Evolutionary conservation across 2,113 vertebrate species (phyloP), one percentile per base, ranked within the genome.

Genomic region (Callipepla californica): DNA sequence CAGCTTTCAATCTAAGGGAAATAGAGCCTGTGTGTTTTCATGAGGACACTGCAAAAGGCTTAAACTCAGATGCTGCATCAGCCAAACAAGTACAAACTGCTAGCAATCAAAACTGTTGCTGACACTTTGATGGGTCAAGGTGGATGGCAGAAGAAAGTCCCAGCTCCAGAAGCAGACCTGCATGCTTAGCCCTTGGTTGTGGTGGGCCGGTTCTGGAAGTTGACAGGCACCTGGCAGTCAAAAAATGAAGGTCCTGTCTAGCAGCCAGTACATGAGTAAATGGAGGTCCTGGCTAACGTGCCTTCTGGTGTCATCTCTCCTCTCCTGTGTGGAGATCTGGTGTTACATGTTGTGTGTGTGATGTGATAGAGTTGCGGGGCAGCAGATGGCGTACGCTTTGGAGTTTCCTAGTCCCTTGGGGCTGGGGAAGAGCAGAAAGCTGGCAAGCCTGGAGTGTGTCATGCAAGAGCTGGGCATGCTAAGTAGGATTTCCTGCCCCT

Each of bases 111-210:
- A 85, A 32, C 51, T 32, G 47, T 76, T 48, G 48, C 20, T 3
- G 32, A 12, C 1, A 13, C 22, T 48, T 40, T 62, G 14, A 61
- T 58, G 66, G 50, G 34, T 81, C 1, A 7, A 38, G 13, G 11
- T 55, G 44, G 58, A 47, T 85, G 38, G 23, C 53, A 82, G 42
- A 13, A 44, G 62, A 25, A 6, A 22, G 28, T 59, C 34, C 32
- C 44, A 32, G 13, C 28, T 82, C 38, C 3, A 4, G 62, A 13
- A 72, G 11, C 7, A 53, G 16, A 38, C 23, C 38, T 0, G 0
- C 42, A 3, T 48, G 14, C 15, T 58, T 74, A 26, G 42, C 15
- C 28, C 26, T 18, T 65, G 55, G 34, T 0, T 59, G 61, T 66
- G 55, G 40, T 7, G 25, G 11, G 13, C 21, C 21, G 12, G 16